These are phyloP conservation scores for Desoria tigrina DNA, from an alignment of 2,888 invertebrate genomes.

Conservation along the genomic window DNA sequence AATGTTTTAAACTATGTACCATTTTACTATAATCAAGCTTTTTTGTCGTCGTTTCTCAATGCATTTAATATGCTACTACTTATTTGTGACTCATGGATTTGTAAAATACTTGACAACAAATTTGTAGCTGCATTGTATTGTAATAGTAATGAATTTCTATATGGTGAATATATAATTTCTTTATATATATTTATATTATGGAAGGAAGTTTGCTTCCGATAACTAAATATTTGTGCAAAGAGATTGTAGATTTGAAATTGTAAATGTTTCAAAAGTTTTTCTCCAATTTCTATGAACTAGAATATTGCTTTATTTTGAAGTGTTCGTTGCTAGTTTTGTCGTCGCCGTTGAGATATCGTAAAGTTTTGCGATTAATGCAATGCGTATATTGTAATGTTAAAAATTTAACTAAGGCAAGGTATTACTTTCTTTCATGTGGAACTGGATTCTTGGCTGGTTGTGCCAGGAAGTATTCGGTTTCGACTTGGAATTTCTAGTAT, in stretches of 20 bases:
- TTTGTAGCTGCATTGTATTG: too few species aligned
- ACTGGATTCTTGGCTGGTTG: neutral
- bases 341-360: neutral
- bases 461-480: neutral
- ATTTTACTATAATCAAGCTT: neutral
- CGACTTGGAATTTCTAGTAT: slow-evolving; percentile 2
- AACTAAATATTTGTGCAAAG: too few species aligned
- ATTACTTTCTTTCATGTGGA: neutral
- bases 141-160: too few species aligned
- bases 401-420: neutral
- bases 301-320: neutral
- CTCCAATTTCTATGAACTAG: neutral
- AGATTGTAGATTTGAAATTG: too few species aligned
- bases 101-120: too few species aligned
- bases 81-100: too few species aligned
- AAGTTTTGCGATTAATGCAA: neutral
- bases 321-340: too few species aligned
- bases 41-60: neutral
- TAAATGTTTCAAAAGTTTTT: too few species aligned
- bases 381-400: neutral
- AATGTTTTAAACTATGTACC: neutral
- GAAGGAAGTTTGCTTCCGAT: too few species aligned
- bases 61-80: too few species aligned
- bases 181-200: too few species aligned
- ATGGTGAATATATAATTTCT: too few species aligned